Conservation (phyloP, 1,140 invertebrate genomes). For the Lepidurus apus region DNA sequence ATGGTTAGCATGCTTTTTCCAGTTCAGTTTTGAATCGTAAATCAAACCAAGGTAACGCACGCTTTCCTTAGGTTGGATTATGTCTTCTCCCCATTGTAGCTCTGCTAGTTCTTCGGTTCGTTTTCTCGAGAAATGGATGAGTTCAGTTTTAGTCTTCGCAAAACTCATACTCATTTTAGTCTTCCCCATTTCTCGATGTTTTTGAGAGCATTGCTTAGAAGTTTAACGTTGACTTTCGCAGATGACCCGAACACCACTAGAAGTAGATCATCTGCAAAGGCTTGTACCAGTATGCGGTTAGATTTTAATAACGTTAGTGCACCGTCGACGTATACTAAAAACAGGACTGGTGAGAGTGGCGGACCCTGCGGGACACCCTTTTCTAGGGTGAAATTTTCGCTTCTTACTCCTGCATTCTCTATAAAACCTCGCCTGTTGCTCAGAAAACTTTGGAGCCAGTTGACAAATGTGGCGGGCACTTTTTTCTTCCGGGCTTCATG, state of each 20-base stretch:
- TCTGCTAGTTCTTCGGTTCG: neutral
- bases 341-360: no score
- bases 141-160: no score
- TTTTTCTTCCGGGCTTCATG: neutral
- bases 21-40: constrained; percentile 20
- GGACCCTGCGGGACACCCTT: no score
- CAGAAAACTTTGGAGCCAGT: neutral
- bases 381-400: no score
- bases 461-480: neutral
- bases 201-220: neutral
- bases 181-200: constrained; percentile 16
- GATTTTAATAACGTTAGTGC: neutral
- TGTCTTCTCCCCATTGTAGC: constrained; percentile 5
- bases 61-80: constrained; percentile 2
- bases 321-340: no score
- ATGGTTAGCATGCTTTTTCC: neutral
- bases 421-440: constrained; percentile 3
- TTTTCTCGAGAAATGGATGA: constrained; percentile 27
- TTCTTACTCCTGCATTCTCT: no score
- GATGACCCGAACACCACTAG: constrained; percentile 8
- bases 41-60: neutral
- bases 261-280: constrained; percentile 28
- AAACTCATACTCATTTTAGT: no score
- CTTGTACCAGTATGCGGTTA: constrained; percentile 5
- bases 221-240: constrained; percentile 23